Evolutionary conservation across 2,113 vertebrate species (phyloP).

Genomic region (Ursus arctos): DNA sequence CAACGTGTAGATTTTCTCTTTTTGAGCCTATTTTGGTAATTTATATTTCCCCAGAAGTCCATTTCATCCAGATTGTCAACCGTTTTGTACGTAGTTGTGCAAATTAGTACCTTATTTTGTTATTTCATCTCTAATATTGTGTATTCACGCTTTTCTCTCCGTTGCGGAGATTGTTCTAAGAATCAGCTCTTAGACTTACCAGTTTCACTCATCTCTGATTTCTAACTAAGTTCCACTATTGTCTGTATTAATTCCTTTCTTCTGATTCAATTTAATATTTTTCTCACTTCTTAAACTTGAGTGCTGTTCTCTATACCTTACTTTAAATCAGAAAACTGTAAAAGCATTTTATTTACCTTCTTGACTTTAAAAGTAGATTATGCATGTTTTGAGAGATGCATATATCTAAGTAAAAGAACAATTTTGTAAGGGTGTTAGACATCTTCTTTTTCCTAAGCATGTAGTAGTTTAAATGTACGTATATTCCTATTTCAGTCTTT

Average conservation of each 20-base stretch:
- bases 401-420: background rate
- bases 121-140: background rate
- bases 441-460: constrained; percentile 24
- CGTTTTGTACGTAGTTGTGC: background rate
- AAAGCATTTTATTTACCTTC: constrained; percentile 20
- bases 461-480: background rate
- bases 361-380: background rate
- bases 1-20: background rate
- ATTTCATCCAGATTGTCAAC: constrained; percentile 21
- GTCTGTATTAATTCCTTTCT: background rate
- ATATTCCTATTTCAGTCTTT: constrained; percentile 24
- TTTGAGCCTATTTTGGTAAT: constrained; percentile 17
- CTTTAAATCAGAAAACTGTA: constrained; percentile 17
- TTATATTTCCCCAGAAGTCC: background rate
- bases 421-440: background rate
- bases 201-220: background rate
- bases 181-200: background rate
- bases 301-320: constrained; percentile 6
- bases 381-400: background rate
- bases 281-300: constrained; percentile 15
- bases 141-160: constrained; percentile 11
- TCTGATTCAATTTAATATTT: constrained; percentile 38
- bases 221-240: background rate
- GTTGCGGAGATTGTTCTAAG: background rate
- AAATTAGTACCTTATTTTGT: background rate